phyloP scores from a whole-genome alignment of 2,888 invertebrate genomes.

The Andrena trimmerana region DNA sequence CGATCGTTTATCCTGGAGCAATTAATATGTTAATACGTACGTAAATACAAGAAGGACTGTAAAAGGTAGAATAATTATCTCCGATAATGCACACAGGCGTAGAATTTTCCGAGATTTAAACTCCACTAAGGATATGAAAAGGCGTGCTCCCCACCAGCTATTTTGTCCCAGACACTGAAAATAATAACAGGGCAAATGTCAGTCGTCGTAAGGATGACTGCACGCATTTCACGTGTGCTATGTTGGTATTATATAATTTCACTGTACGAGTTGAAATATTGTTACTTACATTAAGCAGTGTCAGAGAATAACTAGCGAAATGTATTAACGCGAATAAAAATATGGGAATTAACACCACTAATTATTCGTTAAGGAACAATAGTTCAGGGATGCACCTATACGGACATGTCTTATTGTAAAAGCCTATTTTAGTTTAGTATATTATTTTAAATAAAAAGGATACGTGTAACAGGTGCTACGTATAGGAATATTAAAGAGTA shows the following conservation, averaged over 20 bases:
- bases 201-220: conserved; percentile 28
- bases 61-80: conserved; percentile 96
- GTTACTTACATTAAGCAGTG: conserved; percentile 95
- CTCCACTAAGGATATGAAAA: conserved; percentile 95
- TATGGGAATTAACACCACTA: conserved; percentile 96
- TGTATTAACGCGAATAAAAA: conserved; percentile 97
- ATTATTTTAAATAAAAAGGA: conserved; percentile 87
- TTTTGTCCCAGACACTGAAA: conserved; percentile 95
- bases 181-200: conserved; percentile 27
- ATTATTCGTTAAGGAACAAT: conserved; percentile 62
- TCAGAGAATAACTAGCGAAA: conserved; percentile 95
- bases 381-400: neutral
- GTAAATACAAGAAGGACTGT: conserved; percentile 92
- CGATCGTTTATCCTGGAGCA: neutral
- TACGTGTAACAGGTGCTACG: conserved; percentile 95
- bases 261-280: conserved; percentile 6
- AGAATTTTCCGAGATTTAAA: conserved; percentile 96
- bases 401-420: neutral
- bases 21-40: conserved; percentile 88
- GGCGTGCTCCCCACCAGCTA: conserved; percentile 94
- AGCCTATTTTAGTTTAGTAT: conserved; percentile 1
- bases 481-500: conserved; percentile 98
- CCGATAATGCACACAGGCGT: conserved; percentile 95
- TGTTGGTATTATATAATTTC: conserved; percentile 27
- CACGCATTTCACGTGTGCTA: neutral